Conservation (phyloP, 2,797 vertebrate species). For the Rousettus madagascariensis region DNA sequence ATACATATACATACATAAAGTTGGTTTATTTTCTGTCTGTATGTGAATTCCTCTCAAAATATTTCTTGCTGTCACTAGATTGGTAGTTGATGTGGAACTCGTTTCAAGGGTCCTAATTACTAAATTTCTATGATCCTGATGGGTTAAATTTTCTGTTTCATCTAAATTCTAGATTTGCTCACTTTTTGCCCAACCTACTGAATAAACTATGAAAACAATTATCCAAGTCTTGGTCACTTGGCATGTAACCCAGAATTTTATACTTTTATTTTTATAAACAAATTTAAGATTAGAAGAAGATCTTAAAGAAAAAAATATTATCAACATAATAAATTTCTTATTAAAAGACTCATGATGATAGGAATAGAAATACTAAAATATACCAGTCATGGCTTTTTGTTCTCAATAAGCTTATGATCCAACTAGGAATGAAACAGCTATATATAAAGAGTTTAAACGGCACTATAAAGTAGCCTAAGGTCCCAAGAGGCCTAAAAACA, state of each 20-base stretch:
- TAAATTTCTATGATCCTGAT: background rate
- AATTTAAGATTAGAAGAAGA: background rate
- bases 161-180: background rate
- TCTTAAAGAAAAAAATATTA: background rate
- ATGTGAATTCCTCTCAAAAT: background rate
- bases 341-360: background rate
- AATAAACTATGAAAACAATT: slow-evolving; percentile 22
- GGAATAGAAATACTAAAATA: background rate
- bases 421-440: background rate
- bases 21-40: background rate
- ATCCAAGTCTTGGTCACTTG: background rate
- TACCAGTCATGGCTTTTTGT: background rate
- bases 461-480: background rate
- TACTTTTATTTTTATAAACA: background rate
- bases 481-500: background rate
- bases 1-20: background rate
- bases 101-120: background rate
- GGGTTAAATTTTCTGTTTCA: slow-evolving; percentile 29
- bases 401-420: background rate
- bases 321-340: background rate
- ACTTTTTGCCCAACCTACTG: background rate
- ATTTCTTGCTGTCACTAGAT: background rate
- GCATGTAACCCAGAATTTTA: background rate
- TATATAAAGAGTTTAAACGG: background rate
- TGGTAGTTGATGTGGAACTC: background rate